A percentile compares a stretch with the other conserved stretches of the same genome.
Conservation (phyloP, 2,888 invertebrate species). For the Neelides folsomi region DNA sequence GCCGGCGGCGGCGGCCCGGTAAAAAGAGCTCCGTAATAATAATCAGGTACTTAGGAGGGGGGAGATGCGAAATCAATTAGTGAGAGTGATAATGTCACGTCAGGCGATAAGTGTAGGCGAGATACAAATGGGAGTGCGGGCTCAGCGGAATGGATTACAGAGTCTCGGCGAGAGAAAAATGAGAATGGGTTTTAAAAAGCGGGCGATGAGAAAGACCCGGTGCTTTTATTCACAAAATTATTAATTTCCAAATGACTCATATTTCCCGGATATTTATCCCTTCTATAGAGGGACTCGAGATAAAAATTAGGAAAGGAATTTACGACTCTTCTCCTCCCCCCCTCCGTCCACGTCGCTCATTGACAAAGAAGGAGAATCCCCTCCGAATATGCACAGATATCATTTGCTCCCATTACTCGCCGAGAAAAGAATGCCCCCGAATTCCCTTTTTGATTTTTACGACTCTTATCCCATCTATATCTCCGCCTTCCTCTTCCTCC, state of each 20-base stretch:
- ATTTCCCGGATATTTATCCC: conserved; percentile 24
- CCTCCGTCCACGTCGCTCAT: conserved; percentile 6
- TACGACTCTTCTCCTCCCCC: conserved; percentile 12
- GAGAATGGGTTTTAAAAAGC: conserved; percentile 14
- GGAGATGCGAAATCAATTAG: conserved; percentile 20
- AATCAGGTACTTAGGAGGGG: conserved; percentile 17
- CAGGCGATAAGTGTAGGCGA: conserved; percentile 12
- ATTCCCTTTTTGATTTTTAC: conserved; percentile 25
- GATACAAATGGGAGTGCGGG: background rate
- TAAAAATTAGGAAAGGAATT: conserved; percentile 25
- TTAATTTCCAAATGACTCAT: conserved; percentile 25
- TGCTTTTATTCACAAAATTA: conserved; percentile 14
- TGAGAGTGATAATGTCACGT: conserved; percentile 20
- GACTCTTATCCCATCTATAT: conserved; percentile 22
- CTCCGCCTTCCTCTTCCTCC: conserved; percentile 7
- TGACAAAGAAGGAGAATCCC: background rate
- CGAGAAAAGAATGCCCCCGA: conserved; percentile 20
- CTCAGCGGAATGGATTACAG: conserved; percentile 11
- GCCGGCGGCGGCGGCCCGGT: background rate
- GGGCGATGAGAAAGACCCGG: conserved; percentile 7
- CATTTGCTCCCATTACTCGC: conserved; percentile 23
- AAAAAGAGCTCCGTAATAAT: conserved; percentile 13
- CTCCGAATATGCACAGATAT: conserved; percentile 10
- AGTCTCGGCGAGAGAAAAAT: conserved; percentile 12
- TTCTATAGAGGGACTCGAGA: conserved; percentile 12